phyloP scores from a whole-genome alignment of 2,797 vertebrate species.

The Rousettus madagascariensis region DNA sequence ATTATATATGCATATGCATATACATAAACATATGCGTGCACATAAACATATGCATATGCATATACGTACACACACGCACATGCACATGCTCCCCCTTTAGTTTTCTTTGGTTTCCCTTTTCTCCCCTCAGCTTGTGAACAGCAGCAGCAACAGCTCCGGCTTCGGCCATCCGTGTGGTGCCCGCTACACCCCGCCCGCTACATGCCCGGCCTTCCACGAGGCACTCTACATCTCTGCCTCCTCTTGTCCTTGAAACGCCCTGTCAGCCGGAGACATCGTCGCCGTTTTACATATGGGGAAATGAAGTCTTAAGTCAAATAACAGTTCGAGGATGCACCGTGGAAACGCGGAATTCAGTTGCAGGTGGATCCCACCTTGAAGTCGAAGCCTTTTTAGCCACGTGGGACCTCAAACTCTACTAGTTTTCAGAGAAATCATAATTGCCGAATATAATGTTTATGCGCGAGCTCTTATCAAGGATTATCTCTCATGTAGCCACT shows the following conservation, averaged over 20 bases:
- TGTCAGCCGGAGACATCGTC: background rate
- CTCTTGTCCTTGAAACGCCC: background rate
- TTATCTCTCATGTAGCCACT: background rate
- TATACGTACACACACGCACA: too few relatives aligned
- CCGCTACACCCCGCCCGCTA: too few relatives aligned
- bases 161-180: background rate
- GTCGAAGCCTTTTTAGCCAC: background rate
- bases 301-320: background rate
- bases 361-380: background rate
- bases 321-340: background rate
- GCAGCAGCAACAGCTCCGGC: background rate
- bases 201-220: background rate
- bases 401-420: background rate
- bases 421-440: background rate
- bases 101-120: background rate
- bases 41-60: too few relatives aligned
- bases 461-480: background rate
- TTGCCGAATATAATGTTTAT: background rate
- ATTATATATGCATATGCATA: too few relatives aligned
- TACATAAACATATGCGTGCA: too few relatives aligned
- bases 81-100: background rate
- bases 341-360: background rate
- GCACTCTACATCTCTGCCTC: background rate
- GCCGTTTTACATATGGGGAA: background rate
- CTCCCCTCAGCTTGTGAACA: background rate